Base-by-base conservation (phyloP, 2,888 invertebrate species). In the Catocala nupta region DNA sequence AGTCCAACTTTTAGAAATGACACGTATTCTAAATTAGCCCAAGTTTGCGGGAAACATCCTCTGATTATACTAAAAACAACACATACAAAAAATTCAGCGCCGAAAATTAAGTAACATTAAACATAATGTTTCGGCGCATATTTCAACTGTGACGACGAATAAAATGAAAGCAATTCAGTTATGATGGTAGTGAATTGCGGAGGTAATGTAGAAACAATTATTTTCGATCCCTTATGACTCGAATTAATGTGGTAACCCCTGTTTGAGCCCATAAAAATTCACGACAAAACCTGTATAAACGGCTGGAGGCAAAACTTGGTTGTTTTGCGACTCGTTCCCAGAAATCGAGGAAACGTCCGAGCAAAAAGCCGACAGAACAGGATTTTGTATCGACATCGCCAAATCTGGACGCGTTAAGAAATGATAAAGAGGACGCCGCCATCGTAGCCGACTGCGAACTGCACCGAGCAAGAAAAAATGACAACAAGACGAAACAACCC, bases 361-460 rank as follows among this genome's bases (percentile, higher is more conserved):
- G 88, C 91, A 93, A 93, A 92, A 93, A 93, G 90, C 80, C 86
- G 85, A 84, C 87, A 82, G 85, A 92, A 92, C 93, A 91, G 93
- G 93, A 93, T 93, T 90, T 89, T 87, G 88, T 90, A 92, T 93
- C 92, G 92, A 85, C 89, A 86, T 88, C 82, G 89, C 92, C 93
- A 90, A 92, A 93, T 93, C 92, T 90, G 93, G 90, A 89, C 90
- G 91, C 91, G 92, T 91, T 90, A 92, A 92, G 89, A 91, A 90
- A 91, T 90, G 92, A 91, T 92, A 92, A 92, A 92, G 91, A 87
- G 88, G 87, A 89, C 83, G 89, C 92, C 90, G 91, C 87, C 81
- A 70, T 77, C 80, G 80, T 77, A 79, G 73, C 79, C 70, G 81
- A 79, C 80, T 78, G 77, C 80, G 82, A 81, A 81, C 80, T 82